phyloP scores from a whole-genome alignment of 2,113 vertebrate species.

The Aegithalos caudatus region DNA sequence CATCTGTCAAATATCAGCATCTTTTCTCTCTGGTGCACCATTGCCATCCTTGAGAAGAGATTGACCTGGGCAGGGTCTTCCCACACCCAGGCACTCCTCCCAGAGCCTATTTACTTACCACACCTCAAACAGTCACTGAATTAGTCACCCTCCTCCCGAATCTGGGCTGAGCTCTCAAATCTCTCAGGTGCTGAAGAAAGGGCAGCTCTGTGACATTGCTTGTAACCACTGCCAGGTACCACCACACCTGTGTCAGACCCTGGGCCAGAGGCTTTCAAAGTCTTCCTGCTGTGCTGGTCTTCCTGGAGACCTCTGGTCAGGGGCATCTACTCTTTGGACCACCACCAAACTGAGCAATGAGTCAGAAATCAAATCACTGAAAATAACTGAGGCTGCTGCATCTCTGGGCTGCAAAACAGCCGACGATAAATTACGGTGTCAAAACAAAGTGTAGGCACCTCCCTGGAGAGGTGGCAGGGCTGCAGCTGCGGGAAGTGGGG shows the following conservation, averaged over 20 bases:
- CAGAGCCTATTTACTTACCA: not conserved
- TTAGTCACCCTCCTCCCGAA: not conserved
- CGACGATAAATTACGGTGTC: fast-evolving
- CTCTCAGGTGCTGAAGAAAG: not conserved
- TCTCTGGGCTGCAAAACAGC: not conserved
- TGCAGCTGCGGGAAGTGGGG: not conserved
- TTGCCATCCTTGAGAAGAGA: not conserved
- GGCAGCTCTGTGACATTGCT: not conserved
- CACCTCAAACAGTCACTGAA: not conserved
- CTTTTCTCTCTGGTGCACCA: not conserved
- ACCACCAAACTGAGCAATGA: not conserved
- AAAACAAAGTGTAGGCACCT: not conserved
- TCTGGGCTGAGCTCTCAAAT: not conserved
- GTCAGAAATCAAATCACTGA: not conserved
- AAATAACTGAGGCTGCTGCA: not conserved
- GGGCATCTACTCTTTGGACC: not conserved
- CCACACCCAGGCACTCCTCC: not conserved
- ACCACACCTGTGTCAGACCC: not conserved
- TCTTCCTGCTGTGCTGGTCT: not conserved
- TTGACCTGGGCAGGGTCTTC: not conserved
- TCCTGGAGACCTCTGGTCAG: not conserved
- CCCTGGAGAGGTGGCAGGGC: not conserved
- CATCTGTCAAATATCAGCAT: not conserved
- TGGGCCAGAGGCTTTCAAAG: not conserved
- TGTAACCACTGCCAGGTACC: not conserved